Base-by-base conservation (phyloP, 2,113 vertebrate genomes). In the Puffinus mauretanicus region DNA sequence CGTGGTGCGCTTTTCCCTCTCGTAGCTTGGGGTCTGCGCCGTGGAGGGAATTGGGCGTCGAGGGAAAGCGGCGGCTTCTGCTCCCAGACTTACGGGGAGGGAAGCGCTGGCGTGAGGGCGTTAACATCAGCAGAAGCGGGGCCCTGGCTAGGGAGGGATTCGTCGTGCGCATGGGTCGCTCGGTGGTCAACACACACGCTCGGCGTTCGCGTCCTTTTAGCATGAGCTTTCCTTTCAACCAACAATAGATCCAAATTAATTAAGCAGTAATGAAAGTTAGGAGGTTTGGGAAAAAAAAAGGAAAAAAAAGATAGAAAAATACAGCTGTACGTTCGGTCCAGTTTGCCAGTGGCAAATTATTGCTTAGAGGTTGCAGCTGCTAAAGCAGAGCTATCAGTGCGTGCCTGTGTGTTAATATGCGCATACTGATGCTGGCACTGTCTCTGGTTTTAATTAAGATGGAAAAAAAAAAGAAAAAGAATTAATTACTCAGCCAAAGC, bases 401-500 rank as follows among this genome's bases (percentile, higher is more conserved):
- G 0, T 87, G 86, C 51, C 52, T 2, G 0, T 79, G 88, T 95
- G 94, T 96, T 95, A 97, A 90, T 93, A 65, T 95, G 97, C 93
- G 65, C 91, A 95, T 86, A 79, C 86, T 87, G 94, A 67, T 94
- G 91, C 92, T 96, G 96, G 96, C 94, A 66, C 92, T 89, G 73
- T 93, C 92, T 96, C 96, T 94, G 96, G 60, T 94, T 97, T 97
- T 97, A 95, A 95, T 97, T 97, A 97, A 95, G 95, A 65, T 66
- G 38, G 26, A 26, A 44, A 49, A 51, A 49, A 46, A 75, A 92
- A 77, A 60, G 47, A 78, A 77, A 60, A 51, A 34, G 36, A 86
- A 55, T 66, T 83, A 95, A 93, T 97, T 97, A 92, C 77, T 86
- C 49, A 60, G 64, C 81, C 95, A 73, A 89, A 84, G 89, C 94